Conservation (phyloP, 2,113 vertebrate genomes). For the Labeo catla region DNA sequence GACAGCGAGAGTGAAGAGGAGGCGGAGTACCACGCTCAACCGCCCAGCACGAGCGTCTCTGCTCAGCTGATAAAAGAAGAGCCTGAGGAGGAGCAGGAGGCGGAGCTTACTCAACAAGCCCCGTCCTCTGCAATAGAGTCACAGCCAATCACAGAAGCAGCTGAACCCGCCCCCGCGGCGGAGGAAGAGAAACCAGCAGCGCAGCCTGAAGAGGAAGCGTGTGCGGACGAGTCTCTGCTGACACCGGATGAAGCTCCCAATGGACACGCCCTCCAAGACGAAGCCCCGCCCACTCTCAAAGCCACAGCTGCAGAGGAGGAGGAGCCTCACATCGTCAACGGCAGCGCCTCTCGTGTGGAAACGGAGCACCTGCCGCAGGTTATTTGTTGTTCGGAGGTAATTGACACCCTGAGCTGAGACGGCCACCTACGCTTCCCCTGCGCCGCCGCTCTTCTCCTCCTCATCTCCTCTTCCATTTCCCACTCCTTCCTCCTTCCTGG, state of each 20-base stretch:
- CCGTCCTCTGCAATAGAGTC: neutral
- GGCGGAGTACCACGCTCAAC: constrained; percentile 89
- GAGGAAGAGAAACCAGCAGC: constrained; percentile 34
- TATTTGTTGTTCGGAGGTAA: constrained; percentile 99
- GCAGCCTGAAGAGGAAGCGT: constrained; percentile 60
- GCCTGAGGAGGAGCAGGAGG: constrained; percentile 75
- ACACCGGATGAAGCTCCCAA: constrained; percentile 70
- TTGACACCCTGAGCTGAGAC: constrained; percentile 61
- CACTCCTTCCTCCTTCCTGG: constrained; percentile 25
- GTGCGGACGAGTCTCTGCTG: constrained; percentile 58
- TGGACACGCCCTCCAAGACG: constrained; percentile 47
- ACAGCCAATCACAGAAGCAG: neutral
- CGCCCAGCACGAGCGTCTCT: constrained; percentile 64
- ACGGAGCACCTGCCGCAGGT: constrained; percentile 88
- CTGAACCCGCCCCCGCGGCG: neutral
- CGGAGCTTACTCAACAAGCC: constrained; percentile 33
- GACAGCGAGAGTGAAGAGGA: constrained; percentile 94
- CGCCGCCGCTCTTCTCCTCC: neutral
- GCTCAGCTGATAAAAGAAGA: constrained; percentile 84
- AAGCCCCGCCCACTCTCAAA: constrained; percentile 54
- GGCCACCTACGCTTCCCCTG: neutral
- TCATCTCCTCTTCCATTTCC: constrained; percentile 25
- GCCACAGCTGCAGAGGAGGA: constrained; percentile 73
- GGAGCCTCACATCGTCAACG: constrained; percentile 87
- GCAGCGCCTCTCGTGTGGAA: constrained; percentile 85